phyloP scores from a whole-genome alignment of 1,140 invertebrate genomes.

The Tetranychus cinnabarinus region DNA sequence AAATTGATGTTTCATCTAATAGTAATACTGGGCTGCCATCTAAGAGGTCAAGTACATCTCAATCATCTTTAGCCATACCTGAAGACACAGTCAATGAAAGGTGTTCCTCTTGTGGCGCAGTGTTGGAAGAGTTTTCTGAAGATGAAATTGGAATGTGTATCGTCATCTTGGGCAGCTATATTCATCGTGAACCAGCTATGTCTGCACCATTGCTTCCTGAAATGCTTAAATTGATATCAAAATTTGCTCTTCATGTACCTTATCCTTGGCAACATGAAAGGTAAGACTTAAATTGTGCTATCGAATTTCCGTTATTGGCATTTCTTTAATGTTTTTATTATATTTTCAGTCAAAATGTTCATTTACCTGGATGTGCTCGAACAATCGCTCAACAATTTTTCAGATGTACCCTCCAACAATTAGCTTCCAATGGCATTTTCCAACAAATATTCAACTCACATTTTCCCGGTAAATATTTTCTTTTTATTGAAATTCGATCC shows the following conservation, averaged over 20 bases:
- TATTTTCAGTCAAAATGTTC: conserved; percentile 27
- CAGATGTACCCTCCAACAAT: conserved; percentile 79
- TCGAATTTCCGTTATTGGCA: not conserved
- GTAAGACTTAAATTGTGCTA: conserved; percentile 10
- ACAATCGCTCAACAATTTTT: conserved; percentile 92
- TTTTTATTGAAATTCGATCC: not conserved
- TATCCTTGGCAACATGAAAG: conserved; percentile 72
- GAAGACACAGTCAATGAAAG: conserved; percentile 13
- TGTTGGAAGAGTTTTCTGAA: conserved; percentile 81
- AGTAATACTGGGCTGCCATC: not conserved
- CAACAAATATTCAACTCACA: conserved; percentile 81
- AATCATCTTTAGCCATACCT: not conserved
- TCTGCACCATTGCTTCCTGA: conserved; percentile 78
- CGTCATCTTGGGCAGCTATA: conserved; percentile 76
- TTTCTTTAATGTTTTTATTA: not conserved
- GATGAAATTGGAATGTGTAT: conserved; percentile 87
- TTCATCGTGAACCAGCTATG: conserved; percentile 74
- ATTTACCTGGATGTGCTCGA: conserved; percentile 60
- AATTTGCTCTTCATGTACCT: conserved; percentile 28
- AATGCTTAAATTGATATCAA: conserved; percentile 61
- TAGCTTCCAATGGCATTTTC: conserved; percentile 86
- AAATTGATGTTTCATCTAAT: not conserved
- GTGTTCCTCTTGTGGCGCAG: conserved; percentile 24
- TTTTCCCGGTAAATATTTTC: conserved; percentile 36
- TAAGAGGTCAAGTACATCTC: not conserved